phyloP scores from a whole-genome alignment of 2,888 invertebrate genomes.

The Hybos culiciformis region DNA sequence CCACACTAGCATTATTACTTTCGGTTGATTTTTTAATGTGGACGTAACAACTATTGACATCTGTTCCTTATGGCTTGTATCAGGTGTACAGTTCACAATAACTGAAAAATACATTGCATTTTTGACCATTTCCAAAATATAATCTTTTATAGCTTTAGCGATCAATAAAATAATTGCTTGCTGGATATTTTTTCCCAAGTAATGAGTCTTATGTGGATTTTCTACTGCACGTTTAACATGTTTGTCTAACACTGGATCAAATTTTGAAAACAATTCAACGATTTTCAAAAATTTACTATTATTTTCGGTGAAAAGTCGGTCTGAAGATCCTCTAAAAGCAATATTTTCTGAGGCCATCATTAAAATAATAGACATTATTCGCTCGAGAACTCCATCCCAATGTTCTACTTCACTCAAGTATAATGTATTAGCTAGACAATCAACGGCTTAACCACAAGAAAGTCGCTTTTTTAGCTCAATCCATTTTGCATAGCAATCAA shows the following conservation, averaged over 20 bases:
- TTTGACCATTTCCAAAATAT: neutral
- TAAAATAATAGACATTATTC: neutral
- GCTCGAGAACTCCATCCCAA: neutral
- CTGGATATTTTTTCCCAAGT: constrained; percentile 3
- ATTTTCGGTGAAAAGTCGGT: too few species aligned
- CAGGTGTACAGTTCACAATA: constrained; percentile 2
- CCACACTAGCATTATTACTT: too few species aligned
- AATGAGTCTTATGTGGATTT: neutral
- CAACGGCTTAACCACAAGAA: constrained; percentile 1
- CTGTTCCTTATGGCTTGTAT: neutral
- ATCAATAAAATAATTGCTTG: neutral
- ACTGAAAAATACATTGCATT: constrained; percentile 2
- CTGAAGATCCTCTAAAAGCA: neutral
- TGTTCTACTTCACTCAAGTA: neutral
- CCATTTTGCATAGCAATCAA: neutral
- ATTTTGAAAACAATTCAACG: neutral
- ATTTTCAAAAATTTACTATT: neutral
- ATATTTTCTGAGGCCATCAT: neutral
- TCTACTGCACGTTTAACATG: neutral
- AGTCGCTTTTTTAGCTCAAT: neutral
- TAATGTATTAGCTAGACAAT: neutral
- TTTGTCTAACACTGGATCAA: neutral
- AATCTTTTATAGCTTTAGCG: neutral
- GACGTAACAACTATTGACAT: too few species aligned
- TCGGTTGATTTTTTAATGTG: too few species aligned